A percentile compares a stretch with the other conserved stretches of the same genome.
These are phyloP conservation scores for Drosophila helvetica DNA, from an alignment of 2,888 invertebrate species.

Conservation along the genomic window DNA sequence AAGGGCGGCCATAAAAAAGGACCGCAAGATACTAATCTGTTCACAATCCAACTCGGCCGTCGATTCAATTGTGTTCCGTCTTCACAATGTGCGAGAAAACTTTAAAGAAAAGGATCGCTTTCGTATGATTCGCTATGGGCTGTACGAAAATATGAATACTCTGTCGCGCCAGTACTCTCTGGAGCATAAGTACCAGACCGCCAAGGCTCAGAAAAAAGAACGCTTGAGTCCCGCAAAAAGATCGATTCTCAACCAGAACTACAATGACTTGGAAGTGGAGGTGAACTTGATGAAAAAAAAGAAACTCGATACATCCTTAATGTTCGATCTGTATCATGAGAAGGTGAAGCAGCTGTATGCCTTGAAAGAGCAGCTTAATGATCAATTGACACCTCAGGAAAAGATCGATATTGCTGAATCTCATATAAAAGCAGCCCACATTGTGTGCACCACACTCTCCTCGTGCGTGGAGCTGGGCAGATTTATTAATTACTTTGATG, in stretches of 20 bases:
- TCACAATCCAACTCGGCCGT: constrained; percentile 95
- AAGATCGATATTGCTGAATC: constrained; percentile 73
- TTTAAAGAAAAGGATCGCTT: constrained; percentile 84
- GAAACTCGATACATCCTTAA: constrained; percentile 52
- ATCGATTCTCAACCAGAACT: constrained; percentile 70
- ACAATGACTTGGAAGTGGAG: constrained; percentile 45
- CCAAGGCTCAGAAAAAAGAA: constrained; percentile 48
- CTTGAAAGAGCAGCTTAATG: constrained; percentile 63
- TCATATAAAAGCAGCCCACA: constrained; percentile 86
- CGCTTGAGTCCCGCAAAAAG: constrained; percentile 83
- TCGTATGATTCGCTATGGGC: constrained; percentile 88
- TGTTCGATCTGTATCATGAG: constrained; percentile 61
- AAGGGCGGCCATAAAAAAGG: constrained; percentile 82
- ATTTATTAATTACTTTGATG: constrained; percentile 84
- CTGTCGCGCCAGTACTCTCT: constrained; percentile 86
- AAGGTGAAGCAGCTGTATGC: constrained; percentile 76
- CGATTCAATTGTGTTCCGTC: constrained; percentile 89
- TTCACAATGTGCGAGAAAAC: constrained; percentile 86
- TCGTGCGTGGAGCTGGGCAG: constrained; percentile 84
- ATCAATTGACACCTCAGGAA: constrained; percentile 62
- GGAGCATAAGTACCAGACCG: constrained; percentile 53
- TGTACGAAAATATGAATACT: constrained; percentile 86
- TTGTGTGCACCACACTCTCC: constrained; percentile 89
- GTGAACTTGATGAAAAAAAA: constrained; percentile 53
- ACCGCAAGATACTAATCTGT: constrained; percentile 89